Evolutionary conservation across 1,140 invertebrate species (phyloP).

Genomic region (Protaetia brevitarsis): DNA sequence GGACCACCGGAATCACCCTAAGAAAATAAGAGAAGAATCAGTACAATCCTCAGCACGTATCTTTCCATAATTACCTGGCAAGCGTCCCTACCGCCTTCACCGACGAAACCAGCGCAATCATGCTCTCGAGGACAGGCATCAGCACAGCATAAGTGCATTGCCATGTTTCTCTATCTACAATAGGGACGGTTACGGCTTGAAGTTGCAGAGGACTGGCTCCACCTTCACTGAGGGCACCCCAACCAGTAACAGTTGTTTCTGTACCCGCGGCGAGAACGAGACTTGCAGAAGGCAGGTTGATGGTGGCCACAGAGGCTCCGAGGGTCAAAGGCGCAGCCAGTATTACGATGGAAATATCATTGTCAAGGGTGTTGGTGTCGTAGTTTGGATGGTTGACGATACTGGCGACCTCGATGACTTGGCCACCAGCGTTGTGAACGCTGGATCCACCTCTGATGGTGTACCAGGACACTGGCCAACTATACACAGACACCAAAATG

Average conservation of each 20-base stretch:
- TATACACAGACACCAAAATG: neutral
- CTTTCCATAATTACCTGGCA: slow-evolving; percentile 57
- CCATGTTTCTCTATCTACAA: slow-evolving; percentile 44
- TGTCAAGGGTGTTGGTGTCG: slow-evolving; percentile 48
- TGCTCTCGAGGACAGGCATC: slow-evolving; percentile 57
- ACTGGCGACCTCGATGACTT: slow-evolving; percentile 43
- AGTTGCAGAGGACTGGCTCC: slow-evolving; percentile 46
- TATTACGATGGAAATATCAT: slow-evolving; percentile 59
- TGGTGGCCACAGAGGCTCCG: slow-evolving; percentile 32
- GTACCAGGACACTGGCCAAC: neutral
- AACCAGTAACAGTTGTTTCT: slow-evolving; percentile 41
- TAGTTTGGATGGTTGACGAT: slow-evolving; percentile 52
- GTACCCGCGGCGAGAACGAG: slow-evolving; percentile 28
- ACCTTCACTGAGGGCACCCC: slow-evolving; percentile 37
- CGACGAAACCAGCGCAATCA: slow-evolving; percentile 70
- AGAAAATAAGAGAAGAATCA: slow-evolving; percentile 2
- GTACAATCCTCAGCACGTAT: neutral
- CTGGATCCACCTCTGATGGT: slow-evolving; percentile 50
- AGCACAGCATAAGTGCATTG: slow-evolving; percentile 34
- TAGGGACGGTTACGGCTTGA: slow-evolving; percentile 49
- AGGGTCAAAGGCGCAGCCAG: slow-evolving; percentile 42
- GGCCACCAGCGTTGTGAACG: slow-evolving; percentile 45
- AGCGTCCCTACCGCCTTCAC: slow-evolving; percentile 63
- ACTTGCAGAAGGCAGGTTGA: slow-evolving; percentile 20
- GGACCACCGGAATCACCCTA: slow-evolving; percentile 51